These are phyloP conservation scores for Noctilio leporinus DNA, from an alignment of 2,113 vertebrate species.

Conservation along the genomic window DNA sequence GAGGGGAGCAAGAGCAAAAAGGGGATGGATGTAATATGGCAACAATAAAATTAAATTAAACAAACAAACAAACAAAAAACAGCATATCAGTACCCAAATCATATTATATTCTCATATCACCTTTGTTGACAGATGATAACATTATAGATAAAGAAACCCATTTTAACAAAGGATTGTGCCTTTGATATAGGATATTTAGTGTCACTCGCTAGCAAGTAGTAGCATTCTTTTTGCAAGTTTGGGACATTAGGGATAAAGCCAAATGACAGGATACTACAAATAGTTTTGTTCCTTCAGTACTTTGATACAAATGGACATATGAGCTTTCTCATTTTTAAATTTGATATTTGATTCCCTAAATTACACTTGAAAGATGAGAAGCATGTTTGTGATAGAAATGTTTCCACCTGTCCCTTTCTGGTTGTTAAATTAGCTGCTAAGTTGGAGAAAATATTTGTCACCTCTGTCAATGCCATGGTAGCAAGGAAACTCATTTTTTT, in stretches of 20 bases:
- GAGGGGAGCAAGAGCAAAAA: no score
- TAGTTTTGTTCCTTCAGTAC: conserved; percentile 50
- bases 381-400: conserved; percentile 37
- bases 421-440: conserved; percentile 54
- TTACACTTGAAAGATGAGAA: conserved; percentile 53
- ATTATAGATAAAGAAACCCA: conserved; percentile 70
- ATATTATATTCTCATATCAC: conserved; percentile 55
- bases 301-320: conserved; percentile 67
- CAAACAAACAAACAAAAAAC: no score
- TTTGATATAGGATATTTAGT: conserved; percentile 74
- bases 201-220: conserved; percentile 65
- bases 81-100: conserved; percentile 51
- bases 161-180: conserved; percentile 77
- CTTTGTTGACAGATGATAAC: conserved; percentile 72
- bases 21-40: no score
- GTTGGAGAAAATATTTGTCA: conserved; percentile 65
- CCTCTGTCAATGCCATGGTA: conserved; percentile 55
- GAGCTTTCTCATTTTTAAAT: conserved; percentile 49
- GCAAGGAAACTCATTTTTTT: conserved; percentile 44
- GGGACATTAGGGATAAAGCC: conserved; percentile 57
- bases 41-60: no score
- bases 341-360: conserved; percentile 52
- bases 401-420: conserved; percentile 57
- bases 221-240: conserved; percentile 63
- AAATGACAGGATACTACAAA: conserved; percentile 72